Percentiles rank a stretch among this genome's conserved stretches.
These are phyloP conservation scores for Salticus scenicus DNA, from an alignment of 2,888 invertebrate genomes.

Conservation along the genomic window DNA sequence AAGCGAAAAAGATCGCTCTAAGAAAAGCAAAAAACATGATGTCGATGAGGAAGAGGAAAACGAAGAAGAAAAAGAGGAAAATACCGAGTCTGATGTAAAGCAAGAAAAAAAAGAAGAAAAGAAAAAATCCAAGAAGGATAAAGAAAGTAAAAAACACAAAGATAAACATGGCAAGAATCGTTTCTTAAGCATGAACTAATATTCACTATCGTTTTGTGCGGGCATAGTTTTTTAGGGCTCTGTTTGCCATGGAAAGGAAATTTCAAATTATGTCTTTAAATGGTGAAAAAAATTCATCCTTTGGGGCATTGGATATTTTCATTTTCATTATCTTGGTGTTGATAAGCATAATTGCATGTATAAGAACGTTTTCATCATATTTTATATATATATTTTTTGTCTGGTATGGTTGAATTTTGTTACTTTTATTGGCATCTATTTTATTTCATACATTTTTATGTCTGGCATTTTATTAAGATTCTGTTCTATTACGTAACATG, in stretches of 20 bases:
- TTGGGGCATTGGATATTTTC: background rate
- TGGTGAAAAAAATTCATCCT: background rate
- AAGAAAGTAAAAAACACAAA: constrained; percentile 65
- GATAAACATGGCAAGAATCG: constrained; percentile 46
- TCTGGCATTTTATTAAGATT: background rate
- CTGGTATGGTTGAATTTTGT: constrained; percentile 2
- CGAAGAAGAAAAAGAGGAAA: constrained; percentile 69
- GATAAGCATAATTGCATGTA: background rate
- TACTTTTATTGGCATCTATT: constrained; percentile 12
- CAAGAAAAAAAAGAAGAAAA: constrained; percentile 54
- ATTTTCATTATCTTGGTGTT: background rate
- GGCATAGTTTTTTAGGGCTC: constrained; percentile 46
- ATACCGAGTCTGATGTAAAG: constrained; percentile 60
- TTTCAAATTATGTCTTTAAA: background rate
- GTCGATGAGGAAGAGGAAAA: constrained; percentile 79
- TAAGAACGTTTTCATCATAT: background rate
- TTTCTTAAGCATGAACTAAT: constrained; percentile 30
- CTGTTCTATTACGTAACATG: background rate
- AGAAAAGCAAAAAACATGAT: constrained; percentile 78
- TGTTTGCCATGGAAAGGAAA: background rate
- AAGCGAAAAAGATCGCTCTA: constrained; percentile 31
- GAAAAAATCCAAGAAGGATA: constrained; percentile 56
- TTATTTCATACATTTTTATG: background rate
- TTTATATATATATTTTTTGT: background rate
- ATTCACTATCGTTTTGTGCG: constrained; percentile 19